Base-by-base conservation (phyloP, 1,140 invertebrate genomes). In the Gonioctena quinquepunctata region DNA sequence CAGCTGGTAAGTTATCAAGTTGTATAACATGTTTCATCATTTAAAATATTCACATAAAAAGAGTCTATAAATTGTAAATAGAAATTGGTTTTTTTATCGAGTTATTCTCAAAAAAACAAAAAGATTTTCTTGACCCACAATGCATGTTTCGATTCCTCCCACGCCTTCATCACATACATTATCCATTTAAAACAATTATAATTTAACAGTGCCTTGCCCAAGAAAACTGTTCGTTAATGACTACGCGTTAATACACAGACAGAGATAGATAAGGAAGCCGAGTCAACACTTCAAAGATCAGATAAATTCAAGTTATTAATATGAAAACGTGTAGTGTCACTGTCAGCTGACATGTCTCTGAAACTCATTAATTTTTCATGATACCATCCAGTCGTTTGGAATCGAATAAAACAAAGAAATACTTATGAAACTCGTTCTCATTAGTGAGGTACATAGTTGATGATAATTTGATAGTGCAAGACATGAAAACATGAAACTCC, bases 281-380 rank as follows among this genome's bases (percentile, higher is more conserved):
- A 57, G 54, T 68, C 69, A 59, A 71, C 69, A 71, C 69, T 71
- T 68, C 57, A 28, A 6, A 13, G 48, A 71, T 71, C 64, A 56
- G 68, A 69, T 69, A 57, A 33, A 33, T 54, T 49, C 60, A 62
- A 28, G 68, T 70, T 70, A 70, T 70, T 70, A 70, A 71, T 71
- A 71, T 67, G 22, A 63, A 42, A 42, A 42, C 28, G 16, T 69
- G 28, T 19, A 69, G 18, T 69, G 68, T 65, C 68, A 65, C 26
- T 69, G 60, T 69, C 68, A 65, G 23, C 22, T 68, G 66, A 60
- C 50, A 54, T 57, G 54, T 57, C 54, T 22, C 16, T 22, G 33
- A 11, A n/a, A 11, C 33, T 42, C 33, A n/a, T 42, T 42, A 42
- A 42, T 42, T 42, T 42, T 42, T 42, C 33, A 42, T 42, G 33